Base-by-base conservation (phyloP, 2,797 vertebrate genomes). In the Brachyrhaphis roseni region DNA sequence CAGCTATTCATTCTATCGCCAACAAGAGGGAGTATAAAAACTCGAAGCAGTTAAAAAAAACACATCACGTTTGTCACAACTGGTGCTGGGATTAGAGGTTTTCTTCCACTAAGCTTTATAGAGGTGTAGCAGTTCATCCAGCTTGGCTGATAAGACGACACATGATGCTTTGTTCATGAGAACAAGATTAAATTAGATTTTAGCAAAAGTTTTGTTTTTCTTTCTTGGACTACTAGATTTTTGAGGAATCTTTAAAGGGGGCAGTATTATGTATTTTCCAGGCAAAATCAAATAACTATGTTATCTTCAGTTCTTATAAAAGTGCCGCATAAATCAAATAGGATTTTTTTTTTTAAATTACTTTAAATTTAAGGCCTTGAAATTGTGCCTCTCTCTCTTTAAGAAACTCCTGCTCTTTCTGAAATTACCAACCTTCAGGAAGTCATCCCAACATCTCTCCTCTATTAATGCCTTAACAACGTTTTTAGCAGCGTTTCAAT, bases 11-110 rank as follows among this genome's bases (percentile, higher is more conserved):
- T 5, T 45, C 41, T 12, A 20, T 36, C 47, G 23, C 34, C n/a
- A 80, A 18, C 13, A 57, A 28, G n/a, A 34, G 20, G 1, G 15
- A 84, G 49, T 57, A 13, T 51, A 74, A 51, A 51, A 74, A 64
- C 4, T 36, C n/a, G 45, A 73, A 64, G 39, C 8, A 78, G 39
- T 23, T 18, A 13, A 45, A 45, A 45, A 45, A 45, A 43, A 43
- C 8, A 0, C 41, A 79, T 26, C 8, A 71, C 47, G 20, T 20
- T 55, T 47, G 18, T 15, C 26, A 45, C 68, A 71, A 71, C 1
- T 71, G 41, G 13, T 31, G 15, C 43, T 8, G 45, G 28, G 46
- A 34, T 47, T 26, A 26, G 11, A 26, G 10, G 8, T 43, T 70
- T 8, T 43, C 2, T 43, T 70, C 8, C 31, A 8, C 16, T 66